These are phyloP conservation scores for Hermaeophaga mercurialis DNA, from an alignment of 2,888 invertebrate genomes.

Conservation along the genomic window DNA sequence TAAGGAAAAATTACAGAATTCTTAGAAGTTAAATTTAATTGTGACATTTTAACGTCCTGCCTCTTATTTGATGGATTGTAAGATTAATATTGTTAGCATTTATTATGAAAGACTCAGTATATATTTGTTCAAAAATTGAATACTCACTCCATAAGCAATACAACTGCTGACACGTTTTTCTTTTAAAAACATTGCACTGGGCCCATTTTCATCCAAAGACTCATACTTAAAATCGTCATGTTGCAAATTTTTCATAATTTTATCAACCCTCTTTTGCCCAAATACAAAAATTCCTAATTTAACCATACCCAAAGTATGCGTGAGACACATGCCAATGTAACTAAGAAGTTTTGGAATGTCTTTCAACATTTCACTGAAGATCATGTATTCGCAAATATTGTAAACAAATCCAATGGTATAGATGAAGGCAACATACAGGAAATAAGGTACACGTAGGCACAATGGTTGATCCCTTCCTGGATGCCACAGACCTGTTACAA, in stretches of 20 bases:
- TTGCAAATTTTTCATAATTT: conserved; percentile 22
- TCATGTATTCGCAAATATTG: conserved; percentile 25
- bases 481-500: conserved; percentile 22
- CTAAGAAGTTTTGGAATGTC: conserved; percentile 30
- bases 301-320: conserved; percentile 37
- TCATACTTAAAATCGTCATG: conserved; percentile 24
- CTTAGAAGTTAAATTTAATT: too few species aligned
- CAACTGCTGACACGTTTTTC: neutral
- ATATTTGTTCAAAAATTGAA: too few species aligned
- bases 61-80: too few species aligned
- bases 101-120: too few species aligned
- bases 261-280: conserved; percentile 10
- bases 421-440: conserved; percentile 7
- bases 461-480: conserved; percentile 15
- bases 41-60: too few species aligned
- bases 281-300: conserved; percentile 37
- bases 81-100: too few species aligned
- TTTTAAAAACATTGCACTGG: conserved; percentile 2
- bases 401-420: conserved; percentile 14
- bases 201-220: conserved; percentile 18
- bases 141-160: conserved; percentile 10
- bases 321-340: conserved; percentile 39
- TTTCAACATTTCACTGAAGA: conserved; percentile 20
- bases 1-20: too few species aligned
- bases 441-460: conserved; percentile 10